Base-by-base conservation (phyloP, 2,113 vertebrate species). In the Galeopterus variegatus region DNA sequence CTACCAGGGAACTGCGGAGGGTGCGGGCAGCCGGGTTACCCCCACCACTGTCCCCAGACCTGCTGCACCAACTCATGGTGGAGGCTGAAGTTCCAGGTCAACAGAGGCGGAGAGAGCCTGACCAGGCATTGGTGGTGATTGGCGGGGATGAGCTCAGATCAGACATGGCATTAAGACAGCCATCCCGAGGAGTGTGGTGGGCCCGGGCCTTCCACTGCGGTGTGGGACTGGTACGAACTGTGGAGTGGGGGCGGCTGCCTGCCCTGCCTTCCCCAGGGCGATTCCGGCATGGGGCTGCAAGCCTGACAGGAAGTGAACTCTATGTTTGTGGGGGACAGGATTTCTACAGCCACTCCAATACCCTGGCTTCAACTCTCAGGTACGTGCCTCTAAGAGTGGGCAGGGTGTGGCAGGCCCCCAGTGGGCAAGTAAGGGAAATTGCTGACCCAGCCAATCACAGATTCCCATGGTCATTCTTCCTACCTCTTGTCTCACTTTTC, bases 361-460 rank as follows among this genome's bases (percentile, higher is more conserved):
- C 98, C 2, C 98, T 99, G 98, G 98, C 99, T 97, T 99, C 99
- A 7, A 99, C 98, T 70, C 99, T 99, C 99, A 99, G 99, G 99
- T 99, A 98, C 4, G 98, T 98, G 97, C n/a, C 41, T 52, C 81
- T 10, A 8, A 36, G 75, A 69, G 13, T 17, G 73, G 45, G 52
- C 36, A 67, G 12, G 26, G 41, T 21, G 48, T 70, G 36, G 50
- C n/a, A 72, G 88, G 77, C 10, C 70, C 54, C n/a, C 24, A 60
- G 86, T 54, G 90, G 36, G 77, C 67, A 70, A 31, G 85, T 41
- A 67, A 79, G 77, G 92, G 88, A 69, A 62, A 70, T 26, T 84
- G 62, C 24, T 72, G 69, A 79, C 41, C 23, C 28, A 15, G 64
- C 28, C 28, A 76, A 45, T 36, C 5, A 1, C 18, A 60, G 64